phyloP scores from a whole-genome alignment of 2,113 vertebrate species.

The Lophochroa leadbeateri region DNA sequence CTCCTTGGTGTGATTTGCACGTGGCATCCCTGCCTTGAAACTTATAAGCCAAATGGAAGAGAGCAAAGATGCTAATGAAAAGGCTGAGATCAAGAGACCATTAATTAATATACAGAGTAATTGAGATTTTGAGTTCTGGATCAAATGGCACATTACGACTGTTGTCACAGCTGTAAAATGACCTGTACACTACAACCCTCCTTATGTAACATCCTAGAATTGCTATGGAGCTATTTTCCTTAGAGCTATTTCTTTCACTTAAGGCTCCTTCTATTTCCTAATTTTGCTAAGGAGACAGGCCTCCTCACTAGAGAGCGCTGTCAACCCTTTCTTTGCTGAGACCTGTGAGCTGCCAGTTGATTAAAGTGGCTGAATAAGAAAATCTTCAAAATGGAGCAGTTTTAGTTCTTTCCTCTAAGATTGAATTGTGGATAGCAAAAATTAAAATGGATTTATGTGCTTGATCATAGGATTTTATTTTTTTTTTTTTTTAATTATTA shows the following conservation, averaged over 20 bases:
- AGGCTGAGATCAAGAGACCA: not conserved
- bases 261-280: not conserved
- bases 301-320: rapidly evolving
- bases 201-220: not conserved
- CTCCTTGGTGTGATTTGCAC: not conserved
- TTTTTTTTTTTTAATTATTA: not conserved
- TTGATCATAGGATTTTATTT: not conserved
- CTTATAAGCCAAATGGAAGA: not conserved
- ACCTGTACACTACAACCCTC: not conserved
- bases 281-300: not conserved
- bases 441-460: not conserved
- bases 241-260: not conserved
- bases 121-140: not conserved
- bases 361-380: not conserved
- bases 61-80: not conserved
- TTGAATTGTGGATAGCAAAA: not conserved
- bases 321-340: not conserved
- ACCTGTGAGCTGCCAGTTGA: not conserved
- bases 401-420: not conserved
- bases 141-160: not conserved
- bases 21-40: not conserved
- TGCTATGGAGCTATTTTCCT: not conserved
- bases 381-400: not conserved
- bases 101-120: not conserved
- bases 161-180: not conserved